A percentile compares a stretch with the other conserved stretches of the same genome.
Evolutionary conservation across 2,888 invertebrate species (phyloP).

Genomic region (Lepidocyrtoides sp.): DNA sequence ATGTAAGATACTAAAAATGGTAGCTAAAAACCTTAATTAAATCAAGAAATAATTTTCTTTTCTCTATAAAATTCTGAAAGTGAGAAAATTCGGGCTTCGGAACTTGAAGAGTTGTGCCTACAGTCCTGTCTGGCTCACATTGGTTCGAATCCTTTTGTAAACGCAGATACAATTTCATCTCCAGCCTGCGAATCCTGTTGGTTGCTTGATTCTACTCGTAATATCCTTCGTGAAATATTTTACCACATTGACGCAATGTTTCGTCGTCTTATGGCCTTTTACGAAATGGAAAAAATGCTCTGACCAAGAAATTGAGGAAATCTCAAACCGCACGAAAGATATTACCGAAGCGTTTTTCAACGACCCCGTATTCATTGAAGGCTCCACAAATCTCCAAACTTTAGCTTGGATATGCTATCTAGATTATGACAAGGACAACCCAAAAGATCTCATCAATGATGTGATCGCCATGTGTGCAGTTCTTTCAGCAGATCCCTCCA

Average conservation of each 20-base stretch:
- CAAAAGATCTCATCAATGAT: conserved; percentile 66
- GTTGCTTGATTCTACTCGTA: conserved; percentile 8
- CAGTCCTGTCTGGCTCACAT: conserved; percentile 69
- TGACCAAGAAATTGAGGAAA: conserved; percentile 75
- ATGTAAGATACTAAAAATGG: conserved; percentile 33
- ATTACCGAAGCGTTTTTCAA: conserved; percentile 68
- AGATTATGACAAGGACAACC: conserved; percentile 59
- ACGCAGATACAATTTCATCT: conserved; percentile 25
- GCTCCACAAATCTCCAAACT: conserved; percentile 39
- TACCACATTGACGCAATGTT: conserved; percentile 67
- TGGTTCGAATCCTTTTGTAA: conserved; percentile 60
- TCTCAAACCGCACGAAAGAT: conserved; percentile 58
- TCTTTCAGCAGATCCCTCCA: conserved; percentile 49
- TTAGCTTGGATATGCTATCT: conserved; percentile 75
- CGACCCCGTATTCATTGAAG: conserved; percentile 47
- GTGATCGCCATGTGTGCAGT: conserved; percentile 70
- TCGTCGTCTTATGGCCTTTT: conserved; percentile 68
- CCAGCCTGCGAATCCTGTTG: conserved; percentile 28
- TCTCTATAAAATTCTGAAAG: conserved; percentile 31
- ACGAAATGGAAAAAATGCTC: conserved; percentile 75
- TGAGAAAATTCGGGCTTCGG: conserved; percentile 66
- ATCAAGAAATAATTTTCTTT: background rate
- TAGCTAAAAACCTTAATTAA: background rate
- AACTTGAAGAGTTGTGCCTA: conserved; percentile 74
- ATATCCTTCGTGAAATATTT: conserved; percentile 65